phyloP scores from a whole-genome alignment of 2,113 vertebrate species.

The Galbula dea region DNA sequence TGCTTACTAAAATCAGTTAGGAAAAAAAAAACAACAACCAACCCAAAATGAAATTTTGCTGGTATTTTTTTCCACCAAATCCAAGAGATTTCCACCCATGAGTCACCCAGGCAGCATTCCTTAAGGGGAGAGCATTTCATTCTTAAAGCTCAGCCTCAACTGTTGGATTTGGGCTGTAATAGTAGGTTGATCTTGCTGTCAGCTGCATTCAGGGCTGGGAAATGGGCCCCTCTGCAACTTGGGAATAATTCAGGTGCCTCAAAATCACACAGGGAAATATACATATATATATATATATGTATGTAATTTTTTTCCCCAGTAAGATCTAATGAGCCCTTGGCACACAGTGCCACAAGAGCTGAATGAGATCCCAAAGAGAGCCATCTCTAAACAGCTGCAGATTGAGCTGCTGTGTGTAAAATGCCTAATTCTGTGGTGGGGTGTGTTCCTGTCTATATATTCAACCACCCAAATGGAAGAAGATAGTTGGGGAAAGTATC shows the following conservation, averaged over 20 bases:
- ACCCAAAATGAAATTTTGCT: background rate
- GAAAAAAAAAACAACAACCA: no score
- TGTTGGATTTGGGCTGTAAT: background rate
- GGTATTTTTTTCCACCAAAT: background rate
- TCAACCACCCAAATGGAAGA: background rate
- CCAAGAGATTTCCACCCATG: background rate
- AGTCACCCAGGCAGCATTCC: background rate
- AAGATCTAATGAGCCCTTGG: conserved; percentile 20
- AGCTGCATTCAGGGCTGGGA: background rate
- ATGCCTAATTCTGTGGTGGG: background rate
- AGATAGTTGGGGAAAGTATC: background rate
- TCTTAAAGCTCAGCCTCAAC: background rate
- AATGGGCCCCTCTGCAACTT: background rate
- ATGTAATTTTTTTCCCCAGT: background rate
- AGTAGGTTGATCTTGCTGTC: background rate
- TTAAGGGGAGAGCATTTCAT: background rate
- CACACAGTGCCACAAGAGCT: background rate
- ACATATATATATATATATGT: no score
- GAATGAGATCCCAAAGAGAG: conserved; percentile 30
- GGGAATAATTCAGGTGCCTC: conserved; percentile 43
- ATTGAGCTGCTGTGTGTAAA: background rate
- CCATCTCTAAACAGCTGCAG: conserved; percentile 26
- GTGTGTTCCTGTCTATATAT: background rate
- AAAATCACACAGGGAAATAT: background rate
- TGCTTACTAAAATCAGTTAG: background rate